Evolutionary conservation across 2,113 vertebrate species (phyloP).

Genomic region (Ibidorhyncha struthersii): DNA sequence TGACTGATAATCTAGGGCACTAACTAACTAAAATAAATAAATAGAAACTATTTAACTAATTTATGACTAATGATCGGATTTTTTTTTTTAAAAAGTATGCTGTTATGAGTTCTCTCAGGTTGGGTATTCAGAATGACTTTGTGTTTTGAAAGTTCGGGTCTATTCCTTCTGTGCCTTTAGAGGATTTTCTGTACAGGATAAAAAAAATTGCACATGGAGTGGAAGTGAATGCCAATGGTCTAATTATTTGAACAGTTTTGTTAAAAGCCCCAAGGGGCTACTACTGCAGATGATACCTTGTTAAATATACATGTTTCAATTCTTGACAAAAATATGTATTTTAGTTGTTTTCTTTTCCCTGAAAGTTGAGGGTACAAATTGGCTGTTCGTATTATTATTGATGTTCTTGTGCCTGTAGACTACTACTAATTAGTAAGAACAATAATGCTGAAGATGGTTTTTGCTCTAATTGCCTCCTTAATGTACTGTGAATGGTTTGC

Average conservation of each 20-base stretch:
- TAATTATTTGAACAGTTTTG: conserved; percentile 56
- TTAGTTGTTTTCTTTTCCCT: conserved; percentile 39
- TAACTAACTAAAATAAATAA: neutral
- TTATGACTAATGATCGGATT: neutral
- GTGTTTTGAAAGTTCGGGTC: neutral
- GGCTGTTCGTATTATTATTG: conserved; percentile 52
- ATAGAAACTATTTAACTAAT: neutral
- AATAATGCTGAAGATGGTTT: conserved; percentile 67
- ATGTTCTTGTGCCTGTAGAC: conserved; percentile 44
- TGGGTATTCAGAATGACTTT: neutral
- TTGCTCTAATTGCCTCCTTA: conserved; percentile 68
- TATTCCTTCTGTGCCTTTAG: neutral
- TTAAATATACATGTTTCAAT: conserved; percentile 30
- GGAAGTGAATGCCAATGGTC: neutral
- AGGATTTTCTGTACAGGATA: neutral
- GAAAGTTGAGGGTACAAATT: conserved; percentile 32
- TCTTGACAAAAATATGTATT: neutral
- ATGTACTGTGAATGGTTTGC: conserved; percentile 64
- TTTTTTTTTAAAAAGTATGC: neutral
- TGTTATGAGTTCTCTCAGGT: neutral
- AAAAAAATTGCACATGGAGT: neutral
- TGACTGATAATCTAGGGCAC: neutral
- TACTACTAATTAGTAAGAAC: conserved; percentile 72
- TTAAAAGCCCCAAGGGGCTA: conserved; percentile 10
- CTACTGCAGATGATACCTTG: conserved; percentile 23